Base-by-base conservation (phyloP, 1,140 invertebrate genomes). In the Macrocentrus cingulum region DNA sequence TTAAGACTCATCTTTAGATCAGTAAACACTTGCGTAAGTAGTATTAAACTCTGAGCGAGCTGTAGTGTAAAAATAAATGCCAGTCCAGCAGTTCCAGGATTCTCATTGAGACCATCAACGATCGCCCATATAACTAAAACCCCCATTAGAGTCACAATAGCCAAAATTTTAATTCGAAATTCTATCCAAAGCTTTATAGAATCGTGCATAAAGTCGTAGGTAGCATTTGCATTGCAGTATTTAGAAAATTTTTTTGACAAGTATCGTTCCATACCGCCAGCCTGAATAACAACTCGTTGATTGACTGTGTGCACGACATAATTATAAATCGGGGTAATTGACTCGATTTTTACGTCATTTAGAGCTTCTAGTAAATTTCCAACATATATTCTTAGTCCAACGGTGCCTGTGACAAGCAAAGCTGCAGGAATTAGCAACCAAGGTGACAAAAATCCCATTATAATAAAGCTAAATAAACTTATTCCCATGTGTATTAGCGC, bases 201-300 rank as follows among this genome's bases (percentile, higher is more conserved):
- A 22, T 67, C 56, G 4, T 67, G 58, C 64, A 69, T 59, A 32
- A 67, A 66, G 39, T 64, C 57, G 44, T 63, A 64, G 0, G 62
- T 59, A 36, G 60, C 54, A 58, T 66, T 64, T 7, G 62, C 52
- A 50, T 69, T 62, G 37, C 64, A 69, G 45, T 63, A 52, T 25
- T 59, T 65, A 48, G 65, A 64, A 46, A 67, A 69, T 62, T 64
- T 66, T 39, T 64, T 66, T 2, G 61, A 49, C 36, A 69, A 67
- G 1, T 69, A 65, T 36, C 62, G 56, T 7, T 67, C 67, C 57
- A 66, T 69, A 49, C 59, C 49, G 44, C 59, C 67, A 0, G 67
- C 65, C 20, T 69, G 67, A 54, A 69, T 66, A 0, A 61, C 59
- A 1, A 61, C 59, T 15, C 67, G 53, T 46, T 66, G 65, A 2